Evolutionary conservation across 2,113 vertebrate species (phyloP).

Genomic region (Scomber japonicus): DNA sequence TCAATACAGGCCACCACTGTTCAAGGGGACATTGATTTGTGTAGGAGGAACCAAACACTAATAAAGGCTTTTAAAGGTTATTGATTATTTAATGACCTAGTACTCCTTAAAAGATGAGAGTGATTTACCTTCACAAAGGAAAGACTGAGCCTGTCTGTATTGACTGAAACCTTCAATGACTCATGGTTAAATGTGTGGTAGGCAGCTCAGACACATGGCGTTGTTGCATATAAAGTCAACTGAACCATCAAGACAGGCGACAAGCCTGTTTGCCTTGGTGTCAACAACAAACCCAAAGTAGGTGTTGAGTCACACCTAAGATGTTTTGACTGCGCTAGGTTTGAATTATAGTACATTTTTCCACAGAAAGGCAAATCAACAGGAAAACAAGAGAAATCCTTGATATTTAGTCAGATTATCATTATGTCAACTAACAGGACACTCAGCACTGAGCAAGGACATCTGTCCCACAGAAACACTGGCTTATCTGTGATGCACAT

Average conservation of each 20-base stretch:
- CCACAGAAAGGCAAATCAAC: background rate
- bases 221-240: slow-evolving; percentile 15
- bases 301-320: slow-evolving; percentile 3
- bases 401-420: background rate
- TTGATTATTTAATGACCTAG: slow-evolving; percentile 8
- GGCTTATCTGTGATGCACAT: too few relatives aligned
- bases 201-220: slow-evolving; percentile 10
- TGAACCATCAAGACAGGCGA: slow-evolving; percentile 13
- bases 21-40: background rate
- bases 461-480: background rate
- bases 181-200: slow-evolving; percentile 4
- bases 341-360: too few relatives aligned
- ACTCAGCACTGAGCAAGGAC: background rate
- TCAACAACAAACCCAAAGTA: slow-evolving; percentile 5
- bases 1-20: background rate
- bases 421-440: background rate
- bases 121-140: background rate
- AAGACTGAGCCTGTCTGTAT: background rate
- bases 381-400: too few relatives aligned
- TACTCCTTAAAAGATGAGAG: background rate
- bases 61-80: background rate
- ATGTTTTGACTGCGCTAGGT: background rate
- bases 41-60: background rate
- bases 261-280: slow-evolving; percentile 8
- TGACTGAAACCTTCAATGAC: background rate